Evolutionary conservation across 2,113 vertebrate species (phyloP), one percentile per base, ranked within the genome.

Genomic region (Oncorhynchus masou): DNA sequence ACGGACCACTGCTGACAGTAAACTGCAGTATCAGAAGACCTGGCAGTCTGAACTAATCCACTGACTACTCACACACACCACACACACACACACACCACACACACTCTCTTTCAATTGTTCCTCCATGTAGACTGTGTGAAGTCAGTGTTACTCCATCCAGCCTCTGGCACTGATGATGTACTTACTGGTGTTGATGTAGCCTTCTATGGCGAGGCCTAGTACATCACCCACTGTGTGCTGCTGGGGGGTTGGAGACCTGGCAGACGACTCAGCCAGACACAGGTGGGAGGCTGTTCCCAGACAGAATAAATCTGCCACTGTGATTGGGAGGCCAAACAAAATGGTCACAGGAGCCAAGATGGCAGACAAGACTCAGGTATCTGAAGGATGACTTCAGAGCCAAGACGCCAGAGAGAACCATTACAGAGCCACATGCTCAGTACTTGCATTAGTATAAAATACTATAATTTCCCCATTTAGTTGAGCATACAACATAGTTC

Each of bases 231-330:
- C 57, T 79, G 81, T 13, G 80, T 70, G 83, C 11, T 90, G 83
- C 88, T 83, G 82, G 91, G 91, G 84, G 85, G 82, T 81, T 16
- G 69, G 45, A 78, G 86, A 65, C 78, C 86, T 86, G 83, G 87
- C 87, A 89, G 88, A 89, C 85, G 77, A 78, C 87, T 86, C 87
- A 84, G 88, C 83, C 73, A 3, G 68, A 13, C 73, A 78, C 87
- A 91, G 86, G 87, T 86, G 86, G 89, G 86, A 89, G 88, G 84
- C 86, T 84, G 86, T 8, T 34, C 59, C 25, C 79, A 79, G 75
- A 86, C 88, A 85, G 84, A 84, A 89, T 94, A 93, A 94, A 94
- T 94, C 90, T 90, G 76, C 19, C 76, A 77, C 49, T 73, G 81
- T 82, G 88, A 86, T 86, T 83, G 84, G 85, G 80, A 83, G 79